phyloP scores from a whole-genome alignment of 2,888 invertebrate genomes.

The Phlogophora meticulosa region DNA sequence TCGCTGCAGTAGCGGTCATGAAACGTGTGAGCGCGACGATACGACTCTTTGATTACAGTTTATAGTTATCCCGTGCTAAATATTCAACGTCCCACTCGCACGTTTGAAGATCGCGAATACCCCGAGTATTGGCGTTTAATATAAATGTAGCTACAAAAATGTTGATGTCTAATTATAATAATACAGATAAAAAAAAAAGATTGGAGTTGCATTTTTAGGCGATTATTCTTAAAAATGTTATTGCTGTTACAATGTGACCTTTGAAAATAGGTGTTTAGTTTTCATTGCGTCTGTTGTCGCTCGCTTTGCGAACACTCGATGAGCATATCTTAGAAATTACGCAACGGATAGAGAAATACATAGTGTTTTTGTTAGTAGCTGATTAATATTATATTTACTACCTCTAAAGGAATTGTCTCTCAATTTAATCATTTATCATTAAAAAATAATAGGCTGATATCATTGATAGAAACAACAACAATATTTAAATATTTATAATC shows the following conservation, averaged over 20 bases:
- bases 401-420: conserved; percentile 52
- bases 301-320: conserved; percentile 17
- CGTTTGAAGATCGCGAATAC: neutral
- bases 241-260: neutral
- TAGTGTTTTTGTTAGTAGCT: neutral
- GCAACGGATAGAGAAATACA: conserved; percentile 16
- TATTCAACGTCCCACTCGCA: neutral
- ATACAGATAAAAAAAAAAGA: neutral
- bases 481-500: neutral
- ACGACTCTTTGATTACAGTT: neutral
- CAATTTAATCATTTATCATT: conserved; percentile 13
- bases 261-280: conserved; percentile 25
- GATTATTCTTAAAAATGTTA: conserved; percentile 21
- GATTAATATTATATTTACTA: conserved; percentile 29
- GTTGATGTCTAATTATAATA: conserved; percentile 14
- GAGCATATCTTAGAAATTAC: conserved; percentile 32
- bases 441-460: conserved; percentile 17
- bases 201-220: conserved; percentile 22
- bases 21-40: neutral
- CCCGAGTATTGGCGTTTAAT: neutral
- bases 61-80: neutral
- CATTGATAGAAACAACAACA: conserved; percentile 9
- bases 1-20: conserved; percentile 1
- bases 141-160: conserved; percentile 27
- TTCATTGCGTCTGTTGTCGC: conserved; percentile 35